Conservation (phyloP, 2,113 vertebrate species). For the Chaetorhynchus papuensis region DNA sequence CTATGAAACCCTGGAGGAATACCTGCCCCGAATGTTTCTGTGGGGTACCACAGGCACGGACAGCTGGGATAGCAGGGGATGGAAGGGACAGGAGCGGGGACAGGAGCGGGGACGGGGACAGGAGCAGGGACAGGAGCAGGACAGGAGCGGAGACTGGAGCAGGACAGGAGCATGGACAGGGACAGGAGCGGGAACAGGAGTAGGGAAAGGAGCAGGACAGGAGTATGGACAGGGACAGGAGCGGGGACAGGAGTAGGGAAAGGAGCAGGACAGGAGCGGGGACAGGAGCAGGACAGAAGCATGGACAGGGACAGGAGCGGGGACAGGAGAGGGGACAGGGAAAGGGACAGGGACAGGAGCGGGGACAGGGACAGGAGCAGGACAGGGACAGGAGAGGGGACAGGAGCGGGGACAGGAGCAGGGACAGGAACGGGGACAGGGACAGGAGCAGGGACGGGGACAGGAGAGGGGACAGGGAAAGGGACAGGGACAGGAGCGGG, state of each 20-base stretch:
- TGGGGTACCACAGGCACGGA: fast-evolving
- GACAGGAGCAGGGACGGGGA: fast-evolving
- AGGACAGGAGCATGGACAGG: background rate
- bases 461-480: fast-evolving
- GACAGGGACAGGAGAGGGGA: too few relatives aligned
- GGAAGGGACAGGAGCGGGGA: fast-evolving
- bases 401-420: background rate
- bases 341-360: background rate
- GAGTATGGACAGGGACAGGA: background rate
- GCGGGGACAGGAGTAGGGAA: background rate
- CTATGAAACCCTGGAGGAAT: background rate
- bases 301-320: background rate
- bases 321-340: fast-evolving
- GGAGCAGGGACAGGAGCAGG: background rate
- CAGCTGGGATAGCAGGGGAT: background rate
- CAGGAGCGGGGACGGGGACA: background rate
- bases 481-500: background rate
- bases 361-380: background rate
- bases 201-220: background rate
- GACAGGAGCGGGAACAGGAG: background rate
- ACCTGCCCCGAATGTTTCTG: background rate
- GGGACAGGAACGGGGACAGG: fast-evolving
- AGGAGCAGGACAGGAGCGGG: background rate
- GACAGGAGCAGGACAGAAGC: too few relatives aligned
- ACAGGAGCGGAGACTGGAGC: too few relatives aligned